Percentiles rank a stretch among this genome's conserved stretches.
phyloP scores from a whole-genome alignment of 2,797 vertebrate species.

The Heterohyrax brucei region DNA sequence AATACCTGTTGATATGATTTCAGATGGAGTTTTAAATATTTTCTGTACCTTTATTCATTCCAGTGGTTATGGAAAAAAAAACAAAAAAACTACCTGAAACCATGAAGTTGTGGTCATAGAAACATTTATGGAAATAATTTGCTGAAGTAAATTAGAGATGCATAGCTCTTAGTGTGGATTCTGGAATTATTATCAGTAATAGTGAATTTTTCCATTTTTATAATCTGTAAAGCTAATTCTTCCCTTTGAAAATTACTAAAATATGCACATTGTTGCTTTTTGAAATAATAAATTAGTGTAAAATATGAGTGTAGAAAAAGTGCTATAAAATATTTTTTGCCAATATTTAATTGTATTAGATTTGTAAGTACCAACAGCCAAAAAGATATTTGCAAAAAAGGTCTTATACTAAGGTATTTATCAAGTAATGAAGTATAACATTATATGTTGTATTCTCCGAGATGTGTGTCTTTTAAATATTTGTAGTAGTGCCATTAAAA shows the following conservation, averaged over 20 bases:
- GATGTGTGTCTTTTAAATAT: slow-evolving; percentile 48
- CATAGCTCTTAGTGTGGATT: slow-evolving; percentile 62
- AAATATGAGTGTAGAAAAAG: slow-evolving; percentile 53
- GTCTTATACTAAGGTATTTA: slow-evolving; percentile 68
- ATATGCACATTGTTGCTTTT: slow-evolving; percentile 60
- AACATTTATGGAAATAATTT: slow-evolving; percentile 26
- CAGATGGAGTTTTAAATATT: not conserved
- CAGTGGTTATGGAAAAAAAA: slow-evolving; percentile 23
- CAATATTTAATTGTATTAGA: slow-evolving; percentile 63
- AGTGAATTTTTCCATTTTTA: slow-evolving; percentile 70
- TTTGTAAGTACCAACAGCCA: slow-evolving; percentile 32
- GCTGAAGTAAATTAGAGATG: slow-evolving; percentile 68
- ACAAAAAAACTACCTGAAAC: not conserved
- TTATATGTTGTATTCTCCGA: not conserved
- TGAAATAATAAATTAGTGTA: slow-evolving; percentile 46
- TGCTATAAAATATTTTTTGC: slow-evolving; percentile 42
- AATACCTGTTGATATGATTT: slow-evolving; percentile 36
- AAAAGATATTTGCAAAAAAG: slow-evolving; percentile 71
- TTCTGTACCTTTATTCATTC: slow-evolving; percentile 6
- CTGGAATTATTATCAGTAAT: slow-evolving; percentile 62
- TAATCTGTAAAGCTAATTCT: slow-evolving; percentile 70
- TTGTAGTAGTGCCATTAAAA: slow-evolving; percentile 36
- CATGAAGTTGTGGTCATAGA: not conserved
- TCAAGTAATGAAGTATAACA: slow-evolving; percentile 70
- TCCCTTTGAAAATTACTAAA: slow-evolving; percentile 54